Evolutionary conservation across 2,888 invertebrate species (phyloP).

Genomic region (Hyles lineata): DNA sequence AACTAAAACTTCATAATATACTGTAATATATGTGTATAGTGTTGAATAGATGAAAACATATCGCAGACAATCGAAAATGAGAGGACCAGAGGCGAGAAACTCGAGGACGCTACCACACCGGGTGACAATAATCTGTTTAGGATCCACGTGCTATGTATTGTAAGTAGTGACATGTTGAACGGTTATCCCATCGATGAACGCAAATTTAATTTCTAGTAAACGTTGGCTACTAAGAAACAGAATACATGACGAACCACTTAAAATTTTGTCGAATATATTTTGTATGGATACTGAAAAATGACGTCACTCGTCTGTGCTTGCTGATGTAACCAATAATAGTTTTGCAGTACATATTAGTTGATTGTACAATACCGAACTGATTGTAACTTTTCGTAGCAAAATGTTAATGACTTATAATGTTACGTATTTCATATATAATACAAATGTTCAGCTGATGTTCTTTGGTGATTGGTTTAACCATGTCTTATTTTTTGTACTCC

Average conservation of each 20-base stretch:
- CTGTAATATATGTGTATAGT: conserved; percentile 80
- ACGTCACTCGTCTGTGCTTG: conserved; percentile 1
- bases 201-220: conserved; percentile 9
- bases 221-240: background rate
- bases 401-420: too few species aligned
- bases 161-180: conserved; percentile 17
- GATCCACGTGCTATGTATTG: conserved; percentile 9
- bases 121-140: conserved; percentile 53
- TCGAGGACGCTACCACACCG: conserved; percentile 39
- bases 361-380: too few species aligned
- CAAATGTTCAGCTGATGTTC: too few species aligned
- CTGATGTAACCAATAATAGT: background rate
- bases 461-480: too few species aligned
- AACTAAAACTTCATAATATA: conserved; percentile 50
- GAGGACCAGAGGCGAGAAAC: conserved; percentile 66
- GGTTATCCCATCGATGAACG: background rate
- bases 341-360: too few species aligned
- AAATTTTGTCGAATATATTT: conserved; percentile 12
- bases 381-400: too few species aligned
- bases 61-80: conserved; percentile 69
- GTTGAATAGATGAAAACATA: conserved; percentile 75
- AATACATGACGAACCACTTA: too few species aligned
- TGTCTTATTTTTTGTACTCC: too few species aligned
- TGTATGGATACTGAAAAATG: background rate
- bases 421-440: too few species aligned